Conservation (phyloP, 2,888 invertebrate genomes). For the Cerastis leucographa region DNA sequence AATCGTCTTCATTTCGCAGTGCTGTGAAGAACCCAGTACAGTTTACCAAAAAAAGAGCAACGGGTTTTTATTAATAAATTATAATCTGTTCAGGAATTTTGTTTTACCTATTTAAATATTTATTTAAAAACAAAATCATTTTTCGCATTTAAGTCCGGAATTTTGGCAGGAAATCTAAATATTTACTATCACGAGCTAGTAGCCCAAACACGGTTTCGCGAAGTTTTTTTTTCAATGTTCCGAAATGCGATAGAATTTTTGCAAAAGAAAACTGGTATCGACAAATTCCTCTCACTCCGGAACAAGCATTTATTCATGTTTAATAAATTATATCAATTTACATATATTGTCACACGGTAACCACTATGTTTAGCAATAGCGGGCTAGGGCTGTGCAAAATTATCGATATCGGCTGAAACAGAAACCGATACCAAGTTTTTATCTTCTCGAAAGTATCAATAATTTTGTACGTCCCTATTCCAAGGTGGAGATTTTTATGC, state of each 20-base stretch:
- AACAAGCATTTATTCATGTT: conserved; percentile 85
- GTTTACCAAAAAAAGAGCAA: background rate
- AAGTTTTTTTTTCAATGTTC: conserved; percentile 66
- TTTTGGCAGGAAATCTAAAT: background rate
- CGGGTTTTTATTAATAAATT: background rate
- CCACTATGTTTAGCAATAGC: conserved; percentile 65
- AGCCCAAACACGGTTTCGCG: conserved; percentile 40
- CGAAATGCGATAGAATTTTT: conserved; percentile 73
- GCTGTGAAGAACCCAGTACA: background rate
- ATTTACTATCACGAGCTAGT: background rate
- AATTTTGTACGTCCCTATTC: conserved; percentile 67
- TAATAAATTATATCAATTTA: conserved; percentile 68
- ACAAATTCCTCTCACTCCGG: conserved; percentile 74
- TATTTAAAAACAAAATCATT: background rate
- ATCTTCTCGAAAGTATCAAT: conserved; percentile 44
- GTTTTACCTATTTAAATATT: background rate
- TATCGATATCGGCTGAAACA: conserved; percentile 49
- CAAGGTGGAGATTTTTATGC: conserved; percentile 71
- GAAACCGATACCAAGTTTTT: conserved; percentile 58
- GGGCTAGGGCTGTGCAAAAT: conserved; percentile 48
- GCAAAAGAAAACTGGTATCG: conserved; percentile 47
- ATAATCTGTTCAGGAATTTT: no score
- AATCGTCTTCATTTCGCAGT: background rate
- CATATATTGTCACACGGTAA: conserved; percentile 69
- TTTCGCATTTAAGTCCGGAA: background rate